Base-by-base conservation (phyloP, 2,888 invertebrate species). In the Syrista parreyssii region DNA sequence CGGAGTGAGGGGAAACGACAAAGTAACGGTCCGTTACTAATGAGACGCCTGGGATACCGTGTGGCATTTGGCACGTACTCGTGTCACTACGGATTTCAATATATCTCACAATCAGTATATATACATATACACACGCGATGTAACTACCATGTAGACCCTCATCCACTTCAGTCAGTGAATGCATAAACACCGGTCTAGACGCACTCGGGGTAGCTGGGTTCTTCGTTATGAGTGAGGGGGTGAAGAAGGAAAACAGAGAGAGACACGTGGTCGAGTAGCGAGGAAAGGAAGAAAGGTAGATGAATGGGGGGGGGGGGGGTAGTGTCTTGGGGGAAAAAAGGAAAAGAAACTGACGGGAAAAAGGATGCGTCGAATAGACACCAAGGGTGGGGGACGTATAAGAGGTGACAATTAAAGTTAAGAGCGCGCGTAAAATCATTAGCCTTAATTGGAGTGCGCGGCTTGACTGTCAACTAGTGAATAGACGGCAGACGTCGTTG, bases 361-460 rank as follows among this genome's bases (percentile, higher is more conserved):
- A 55, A 55, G 55, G 55, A 55, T 23, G 55, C 2, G 55, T 55
- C 55, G 55, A 55, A 55, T 55, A 55, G 9, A 23, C 55, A 23
- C 2, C 55, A 55, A 55, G 55, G 2, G 9, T 1, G 55, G 55
- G 40, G 55, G 55, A 55, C 55, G 23, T 55, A 55, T 23, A 55
- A 55, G 55, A 23, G 55, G 23, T 84, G 82, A 85, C 83, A 85
- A 83, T 85, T 85, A 84, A 83, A 85, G 83, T 82, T 84, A 82
- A 82, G 84, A 77, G 84, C 80, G 83, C 84, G 87, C 87, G 87
- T 87, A 87, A 87, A 87, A 86, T 87, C 87, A 87, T 87, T 87
- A 87, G 87, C 87, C 86, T 85, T 87, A 87, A 87, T 87, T 87
- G 87, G 87, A 87, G 87, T 85, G 86, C 84, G 84, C 84, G 83